phyloP scores from a whole-genome alignment of 2,888 invertebrate species.

The Acutogordius australiensis region DNA sequence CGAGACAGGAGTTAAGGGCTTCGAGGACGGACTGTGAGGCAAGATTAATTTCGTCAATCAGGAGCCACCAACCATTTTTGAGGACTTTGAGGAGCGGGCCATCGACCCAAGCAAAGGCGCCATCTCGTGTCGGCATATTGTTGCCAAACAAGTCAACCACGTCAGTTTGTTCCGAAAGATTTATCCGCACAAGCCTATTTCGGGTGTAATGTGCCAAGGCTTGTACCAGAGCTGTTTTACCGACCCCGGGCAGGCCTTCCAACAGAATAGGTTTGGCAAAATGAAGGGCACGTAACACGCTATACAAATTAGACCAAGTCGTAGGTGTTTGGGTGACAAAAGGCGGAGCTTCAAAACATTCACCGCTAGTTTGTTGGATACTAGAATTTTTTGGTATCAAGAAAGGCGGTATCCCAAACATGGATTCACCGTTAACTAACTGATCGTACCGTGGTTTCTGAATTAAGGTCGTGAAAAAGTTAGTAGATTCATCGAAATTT shows the following conservation, averaged over 20 bases:
- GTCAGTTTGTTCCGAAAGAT: conserved; percentile 94
- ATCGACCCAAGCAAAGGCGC: conserved; percentile 75
- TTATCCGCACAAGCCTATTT: conserved; percentile 57
- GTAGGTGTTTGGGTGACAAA: conserved; percentile 22
- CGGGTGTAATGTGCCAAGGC: conserved; percentile 57
- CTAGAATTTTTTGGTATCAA: too few relatives aligned
- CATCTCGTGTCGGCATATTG: conserved; percentile 67
- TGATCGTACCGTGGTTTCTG: too few relatives aligned
- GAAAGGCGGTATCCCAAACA: too few relatives aligned
- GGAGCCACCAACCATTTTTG: conserved; percentile 69
- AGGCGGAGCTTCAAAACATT: too few relatives aligned
- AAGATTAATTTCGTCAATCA: conserved; percentile 82
- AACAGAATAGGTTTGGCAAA: conserved; percentile 53
- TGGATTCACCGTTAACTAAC: too few relatives aligned
- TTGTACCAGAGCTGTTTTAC: conserved; percentile 73
- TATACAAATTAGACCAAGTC: conserved; percentile 40
- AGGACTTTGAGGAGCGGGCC: conserved; percentile 74
- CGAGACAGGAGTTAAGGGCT: conserved; percentile 85
- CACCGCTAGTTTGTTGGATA: too few relatives aligned
- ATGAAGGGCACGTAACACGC: conserved; percentile 57
- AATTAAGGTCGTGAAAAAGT: too few relatives aligned
- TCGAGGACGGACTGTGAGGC: conserved; percentile 93
- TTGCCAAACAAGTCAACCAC: conserved; percentile 87
- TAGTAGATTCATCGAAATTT: too few relatives aligned
- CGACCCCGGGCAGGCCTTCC: conserved; percentile 71